A percentile compares a stretch with the other conserved stretches of the same genome.
phyloP scores from a whole-genome alignment of 2,113 vertebrate genomes.

The Ptyas mucosa region DNA sequence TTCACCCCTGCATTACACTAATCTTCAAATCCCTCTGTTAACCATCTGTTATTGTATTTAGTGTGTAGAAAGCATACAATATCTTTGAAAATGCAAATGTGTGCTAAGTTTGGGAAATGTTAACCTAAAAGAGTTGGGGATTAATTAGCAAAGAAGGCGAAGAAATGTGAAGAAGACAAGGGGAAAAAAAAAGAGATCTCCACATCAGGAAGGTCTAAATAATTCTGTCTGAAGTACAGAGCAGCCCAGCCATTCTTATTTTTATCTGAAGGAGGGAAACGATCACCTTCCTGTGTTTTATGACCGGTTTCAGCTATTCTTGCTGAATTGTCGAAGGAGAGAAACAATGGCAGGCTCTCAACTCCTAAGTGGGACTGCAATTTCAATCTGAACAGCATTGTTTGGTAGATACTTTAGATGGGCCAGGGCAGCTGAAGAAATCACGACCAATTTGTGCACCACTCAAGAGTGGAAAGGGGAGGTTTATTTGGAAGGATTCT shows the following conservation, averaged over 20 bases:
- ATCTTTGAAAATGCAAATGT: not conserved
- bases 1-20: not conserved
- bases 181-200: not conserved
- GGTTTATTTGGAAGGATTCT: slow-evolving; percentile 15
- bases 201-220: not conserved
- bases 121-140: not conserved
- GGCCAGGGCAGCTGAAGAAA: slow-evolving; percentile 5
- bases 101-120: not conserved
- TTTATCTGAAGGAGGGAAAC: not conserved
- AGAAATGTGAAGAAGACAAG: not conserved
- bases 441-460: slow-evolving; percentile 32
- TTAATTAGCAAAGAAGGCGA: not conserved
- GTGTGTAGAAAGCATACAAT: not conserved
- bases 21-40: not conserved
- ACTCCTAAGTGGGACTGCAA: slow-evolving; percentile 15
- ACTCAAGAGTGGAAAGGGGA: slow-evolving; percentile 24
- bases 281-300: not conserved
- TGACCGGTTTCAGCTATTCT: slow-evolving; percentile 20
- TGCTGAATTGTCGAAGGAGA: slow-evolving; percentile 7
- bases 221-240: not conserved
- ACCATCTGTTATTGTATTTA: not conserved
- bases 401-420: not conserved
- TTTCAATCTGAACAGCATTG: slow-evolving; percentile 1
- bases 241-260: not conserved
- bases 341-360: not conserved